Base-by-base conservation (phyloP, 2,888 invertebrate genomes). In the Melinaea marsaeus region DNA sequence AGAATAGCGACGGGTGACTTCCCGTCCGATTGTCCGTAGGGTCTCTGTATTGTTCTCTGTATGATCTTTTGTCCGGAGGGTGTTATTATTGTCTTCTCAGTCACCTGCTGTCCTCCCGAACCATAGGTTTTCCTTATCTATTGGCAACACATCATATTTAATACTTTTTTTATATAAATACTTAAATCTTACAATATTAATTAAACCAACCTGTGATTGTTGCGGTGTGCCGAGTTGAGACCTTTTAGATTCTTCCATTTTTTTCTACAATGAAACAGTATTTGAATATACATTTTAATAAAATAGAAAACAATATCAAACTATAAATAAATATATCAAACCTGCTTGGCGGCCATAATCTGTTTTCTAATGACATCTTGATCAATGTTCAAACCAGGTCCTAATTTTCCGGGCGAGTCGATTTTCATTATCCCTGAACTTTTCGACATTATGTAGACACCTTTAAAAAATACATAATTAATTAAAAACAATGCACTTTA, bases 391-490 rank as follows among this genome's bases (percentile, higher is more conserved):
- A 91, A 74, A 2, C 91, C 91, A 0, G 90, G 90, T 13, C 91
- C 91, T 35, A 91, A 73, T 69, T 92, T 92, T 0, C 92, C 92
- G 0, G 93, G 92, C 0, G 94, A 93, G 77, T 94, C 94, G 62
- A 94, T 88, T 79, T 94, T 94, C 79, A 94, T 94, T 60, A 94
- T 94, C 54, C 94, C 95, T 47, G 94, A 94, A 71, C 94, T 95
- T 80, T 94, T 93, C 7, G 95, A 94, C 94, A 95, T 94, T 62
- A 95, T 94, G 77, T 95, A 95, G 48, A 95, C 94, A 71, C 94
- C 94, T 51, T 32, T 74, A 92, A 86, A 71, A 92, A 77, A 75
- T 9, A 56, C 13, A 58, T 32, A 46, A 51, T 57, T 33, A 57
- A n/a, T 37, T 46, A 11, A 55, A 51, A 63, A 33, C 60, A 22